These are phyloP conservation scores for Lathamus discolor DNA, from an alignment of 2,113 vertebrate genomes.

Conservation along the genomic window DNA sequence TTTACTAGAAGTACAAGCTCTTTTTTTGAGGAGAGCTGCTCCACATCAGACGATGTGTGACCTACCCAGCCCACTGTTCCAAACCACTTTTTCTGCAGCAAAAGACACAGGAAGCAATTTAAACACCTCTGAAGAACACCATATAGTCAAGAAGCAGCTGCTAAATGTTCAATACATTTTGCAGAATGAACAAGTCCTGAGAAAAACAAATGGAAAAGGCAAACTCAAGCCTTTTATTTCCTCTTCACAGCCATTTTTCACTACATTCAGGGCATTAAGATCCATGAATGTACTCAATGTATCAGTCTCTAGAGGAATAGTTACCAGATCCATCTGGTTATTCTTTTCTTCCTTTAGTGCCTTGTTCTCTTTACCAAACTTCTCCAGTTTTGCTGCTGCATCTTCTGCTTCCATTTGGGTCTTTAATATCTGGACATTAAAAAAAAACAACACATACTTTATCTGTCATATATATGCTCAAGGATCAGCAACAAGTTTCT, in stretches of 20 bases:
- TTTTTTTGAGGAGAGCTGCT: background rate
- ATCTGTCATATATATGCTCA: background rate
- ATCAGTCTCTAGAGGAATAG: background rate
- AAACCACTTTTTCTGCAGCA: background rate
- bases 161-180: background rate
- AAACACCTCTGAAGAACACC: background rate
- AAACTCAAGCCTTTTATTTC: background rate
- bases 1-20: background rate
- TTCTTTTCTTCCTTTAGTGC: constrained; percentile 77
- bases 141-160: background rate
- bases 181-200: background rate
- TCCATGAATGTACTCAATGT: background rate
- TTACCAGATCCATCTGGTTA: constrained; percentile 81
- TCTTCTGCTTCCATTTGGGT: constrained; percentile 83
- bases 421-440: constrained; percentile 77
- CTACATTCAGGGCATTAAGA: background rate
- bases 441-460: background rate
- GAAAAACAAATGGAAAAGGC: background rate
- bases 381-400: constrained; percentile 77
- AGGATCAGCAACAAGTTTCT: background rate
- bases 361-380: constrained; percentile 79
- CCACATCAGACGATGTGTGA: background rate
- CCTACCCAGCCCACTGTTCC: background rate
- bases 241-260: background rate
- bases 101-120: background rate